Conservation (phyloP, 1,140 invertebrate species). For the Popillia japonica region DNA sequence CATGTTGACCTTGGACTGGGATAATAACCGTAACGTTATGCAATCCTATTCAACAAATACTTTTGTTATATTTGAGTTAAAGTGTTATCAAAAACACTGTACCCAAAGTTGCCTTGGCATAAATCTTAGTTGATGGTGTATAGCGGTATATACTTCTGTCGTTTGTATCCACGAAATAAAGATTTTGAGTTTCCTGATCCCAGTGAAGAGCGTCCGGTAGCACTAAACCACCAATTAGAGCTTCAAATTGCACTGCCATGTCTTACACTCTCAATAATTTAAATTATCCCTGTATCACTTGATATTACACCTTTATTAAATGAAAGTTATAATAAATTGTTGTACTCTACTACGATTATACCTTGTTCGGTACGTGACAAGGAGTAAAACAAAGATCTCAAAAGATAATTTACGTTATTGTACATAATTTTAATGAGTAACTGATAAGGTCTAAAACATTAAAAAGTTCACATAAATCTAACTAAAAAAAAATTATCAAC, state of each 20-base stretch:
- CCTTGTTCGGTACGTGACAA: background rate
- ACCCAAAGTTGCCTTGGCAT: conserved; percentile 41
- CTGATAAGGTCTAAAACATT: conserved; percentile 8
- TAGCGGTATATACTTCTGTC: conserved; percentile 58
- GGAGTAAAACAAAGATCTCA: conserved; percentile 2
- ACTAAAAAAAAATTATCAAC: background rate
- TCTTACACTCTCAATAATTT: background rate
- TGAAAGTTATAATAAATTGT: too few relatives aligned
- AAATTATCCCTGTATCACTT: background rate
- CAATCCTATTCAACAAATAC: background rate
- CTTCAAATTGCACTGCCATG: conserved; percentile 33
- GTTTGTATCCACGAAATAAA: conserved; percentile 72
- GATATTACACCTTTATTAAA: background rate
- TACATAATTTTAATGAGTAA: background rate
- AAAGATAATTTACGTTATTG: conserved; percentile 6
- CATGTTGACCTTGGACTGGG: background rate
- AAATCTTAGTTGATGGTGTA: conserved; percentile 35
- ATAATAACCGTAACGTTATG: conserved; percentile 29
- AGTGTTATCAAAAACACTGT: background rate
- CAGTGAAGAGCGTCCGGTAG: conserved; percentile 72
- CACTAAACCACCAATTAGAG: conserved; percentile 41
- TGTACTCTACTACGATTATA: too few relatives aligned
- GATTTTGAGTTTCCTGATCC: conserved; percentile 65
- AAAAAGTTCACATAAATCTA: background rate
- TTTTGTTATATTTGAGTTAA: background rate